Base-by-base conservation (phyloP, 23 tunicate species). In the Phallusia fumigata region DNA sequence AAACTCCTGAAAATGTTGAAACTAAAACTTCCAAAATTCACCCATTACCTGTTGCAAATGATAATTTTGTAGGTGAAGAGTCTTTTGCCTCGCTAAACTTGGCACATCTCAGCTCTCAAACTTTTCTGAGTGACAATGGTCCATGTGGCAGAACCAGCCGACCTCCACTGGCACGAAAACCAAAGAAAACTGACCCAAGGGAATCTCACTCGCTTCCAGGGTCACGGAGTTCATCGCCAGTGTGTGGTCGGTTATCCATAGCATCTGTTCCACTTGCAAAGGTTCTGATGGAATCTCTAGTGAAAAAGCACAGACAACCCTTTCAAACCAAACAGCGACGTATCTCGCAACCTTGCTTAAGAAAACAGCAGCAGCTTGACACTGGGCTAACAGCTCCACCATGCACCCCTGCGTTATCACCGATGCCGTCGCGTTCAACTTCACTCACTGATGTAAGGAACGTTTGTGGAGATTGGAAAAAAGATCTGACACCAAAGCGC, bases 191-290 rank as follows among this genome's bases (percentile, higher is more conserved):
- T 1, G 3, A 5, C 5, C 3, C 78, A 24, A 32, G 19, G 1
- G 35, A 33, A 33, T 21, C 78, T 19, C 78, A 11, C 30, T 74
- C 78, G 22, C 78, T 74, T 19, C 78, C 78, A 10, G 78, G 78
- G 6, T 74, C 78, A 74, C 40, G 44, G 22, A 28, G 35, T 30
- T 74, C 78, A 19, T 74, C 78, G 2, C 78, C 78, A 74, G 33
- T 74, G 78, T 28, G n/a, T 28, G 40, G 40, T 19, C 28, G 22
- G 35, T 30, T 12, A 28, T 33, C 78, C 12, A 2, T 5, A 5
- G 6, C 28, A 13, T 33, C 40, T 33, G 5, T 12, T 31, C 44
- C 78, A 19, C 78, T 34, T 33, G 78, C 78, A 32, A 74, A 74
- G 19, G 35, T 33, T 31, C 44, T 74, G 15, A 33, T 74, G 78